Percentiles rank a stretch among this genome's conserved stretches.
Conservation (phyloP, 2,797 vertebrate species). For the Chiloscyllium punctatum region DNA sequence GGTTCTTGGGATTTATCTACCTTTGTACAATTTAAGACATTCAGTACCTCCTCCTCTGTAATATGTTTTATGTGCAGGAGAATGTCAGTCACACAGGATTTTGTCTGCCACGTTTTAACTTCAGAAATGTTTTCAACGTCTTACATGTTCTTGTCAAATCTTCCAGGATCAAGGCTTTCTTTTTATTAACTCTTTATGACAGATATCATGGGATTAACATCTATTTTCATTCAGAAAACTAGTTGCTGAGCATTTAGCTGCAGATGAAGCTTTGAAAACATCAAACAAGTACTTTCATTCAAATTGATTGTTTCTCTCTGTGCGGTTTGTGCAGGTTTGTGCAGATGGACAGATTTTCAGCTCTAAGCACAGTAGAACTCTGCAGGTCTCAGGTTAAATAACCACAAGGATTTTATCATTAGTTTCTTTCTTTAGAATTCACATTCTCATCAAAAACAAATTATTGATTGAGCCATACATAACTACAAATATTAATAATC, state of each 20-base stretch:
- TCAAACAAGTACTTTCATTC: neutral
- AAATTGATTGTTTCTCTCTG: neutral
- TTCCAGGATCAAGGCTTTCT: neutral
- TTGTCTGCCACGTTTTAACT: neutral
- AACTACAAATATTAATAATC: neutral
- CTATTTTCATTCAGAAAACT: neutral
- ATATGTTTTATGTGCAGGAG: neutral
- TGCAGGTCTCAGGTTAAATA: neutral
- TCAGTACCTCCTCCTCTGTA: too few species aligned
- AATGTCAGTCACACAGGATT: too few species aligned
- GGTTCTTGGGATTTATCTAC: too few species aligned
- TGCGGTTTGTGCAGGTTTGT: neutral
- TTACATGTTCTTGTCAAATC: neutral
- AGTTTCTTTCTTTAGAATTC: neutral
- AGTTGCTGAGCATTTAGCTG: neutral
- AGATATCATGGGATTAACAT: neutral
- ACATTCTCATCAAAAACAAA: neutral
- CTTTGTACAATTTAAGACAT: too few species aligned
- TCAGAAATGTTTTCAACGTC: neutral
- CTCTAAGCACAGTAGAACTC: neutral
- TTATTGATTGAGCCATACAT: neutral
- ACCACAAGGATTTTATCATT: neutral
- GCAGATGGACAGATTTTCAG: neutral
- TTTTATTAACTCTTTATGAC: conserved; percentile 1
- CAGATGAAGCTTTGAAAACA: neutral